Base-by-base conservation (phyloP, 2,888 invertebrate species). In the Hydroisotoma schaefferi region DNA sequence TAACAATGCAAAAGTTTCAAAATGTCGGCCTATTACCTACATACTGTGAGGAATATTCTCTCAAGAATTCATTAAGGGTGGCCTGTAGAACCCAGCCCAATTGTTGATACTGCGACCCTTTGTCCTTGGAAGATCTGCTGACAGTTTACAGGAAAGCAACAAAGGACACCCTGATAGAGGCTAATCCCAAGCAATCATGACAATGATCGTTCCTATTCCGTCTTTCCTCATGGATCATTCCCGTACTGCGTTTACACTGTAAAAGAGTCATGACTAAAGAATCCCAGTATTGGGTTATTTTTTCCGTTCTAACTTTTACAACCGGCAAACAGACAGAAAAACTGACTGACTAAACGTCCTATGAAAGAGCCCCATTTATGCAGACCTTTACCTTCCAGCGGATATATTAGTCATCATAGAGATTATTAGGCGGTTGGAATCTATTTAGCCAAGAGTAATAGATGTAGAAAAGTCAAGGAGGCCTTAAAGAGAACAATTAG, bases 101-200 rank as follows among this genome's bases (percentile, higher is more conserved):
- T n/a, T 29, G 49, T 49, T 49, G 49, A 28, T 49, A 28, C 27
- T 18, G 26, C 8, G 18, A 15, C 18, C 49, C 18, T 49, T 49
- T 49, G 49, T 49, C 49, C 49, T 29, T n/a, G 4, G 3, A 8
- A 27, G 25, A 25, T 49, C n/a, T 20, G 49, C 28, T 49, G 49
- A 49, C 49, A 49, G 49, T 49, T 49, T 49, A 49, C 49, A 49
- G 49, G 49, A 6, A 4, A 46, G 20, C 29, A 49, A 49, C 49
- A 49, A 49, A 49, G 49, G 49, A 49, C 49, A 49, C 49, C 49
- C 49, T 46, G 49, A 49, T 6, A 5, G 49, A 25, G 49, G 49
- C 20, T 49, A 49, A 49, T 49, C 26, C 49, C 29, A 28, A 25
- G 26, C 22, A 49, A 46, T 46, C 46, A 46, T 46, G 46, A 46